Percentiles rank a stretch among this genome's conserved stretches.
Evolutionary conservation across 1,140 invertebrate genomes (phyloP).

Genomic region (Chrysomallon squamiferum): DNA sequence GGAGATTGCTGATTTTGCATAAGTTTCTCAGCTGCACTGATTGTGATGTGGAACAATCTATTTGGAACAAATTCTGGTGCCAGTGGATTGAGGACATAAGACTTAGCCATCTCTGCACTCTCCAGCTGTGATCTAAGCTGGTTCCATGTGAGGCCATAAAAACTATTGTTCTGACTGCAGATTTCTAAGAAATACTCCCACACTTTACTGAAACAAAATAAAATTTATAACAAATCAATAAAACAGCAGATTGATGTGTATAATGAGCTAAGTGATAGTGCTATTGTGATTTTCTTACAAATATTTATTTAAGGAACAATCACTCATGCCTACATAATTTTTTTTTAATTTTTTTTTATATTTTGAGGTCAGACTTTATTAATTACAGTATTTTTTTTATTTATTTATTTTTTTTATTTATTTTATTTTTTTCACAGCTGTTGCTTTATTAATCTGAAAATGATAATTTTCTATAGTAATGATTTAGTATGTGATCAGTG

Average conservation of each 20-base stretch:
- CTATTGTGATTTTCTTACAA: background rate
- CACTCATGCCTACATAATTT: too few species aligned
- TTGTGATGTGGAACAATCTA: slow-evolving; percentile 37
- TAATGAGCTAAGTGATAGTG: background rate
- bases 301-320: background rate
- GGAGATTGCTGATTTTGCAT: slow-evolving; percentile 11
- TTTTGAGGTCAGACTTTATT: too few species aligned
- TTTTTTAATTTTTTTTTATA: too few species aligned
- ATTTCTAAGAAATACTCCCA: slow-evolving; percentile 84
- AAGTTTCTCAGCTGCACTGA: background rate
- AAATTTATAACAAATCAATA: too few species aligned
- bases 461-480: too few species aligned
- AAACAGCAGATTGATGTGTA: too few species aligned
- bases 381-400: too few species aligned
- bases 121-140: slow-evolving; percentile 75
- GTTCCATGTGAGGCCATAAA: slow-evolving; percentile 78
- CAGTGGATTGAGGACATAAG: slow-evolving; percentile 80
- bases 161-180: slow-evolving; percentile 76
- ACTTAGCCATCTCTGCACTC: slow-evolving; percentile 76
- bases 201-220: slow-evolving; percentile 73
- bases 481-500: too few species aligned
- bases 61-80: slow-evolving; percentile 81
- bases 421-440: too few species aligned
- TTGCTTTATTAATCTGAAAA: too few species aligned
- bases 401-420: too few species aligned